Evolutionary conservation across 2,797 vertebrate genomes (phyloP), one percentile per base, ranked within the genome.

Genomic region (Sebastolobus alascanus): DNA sequence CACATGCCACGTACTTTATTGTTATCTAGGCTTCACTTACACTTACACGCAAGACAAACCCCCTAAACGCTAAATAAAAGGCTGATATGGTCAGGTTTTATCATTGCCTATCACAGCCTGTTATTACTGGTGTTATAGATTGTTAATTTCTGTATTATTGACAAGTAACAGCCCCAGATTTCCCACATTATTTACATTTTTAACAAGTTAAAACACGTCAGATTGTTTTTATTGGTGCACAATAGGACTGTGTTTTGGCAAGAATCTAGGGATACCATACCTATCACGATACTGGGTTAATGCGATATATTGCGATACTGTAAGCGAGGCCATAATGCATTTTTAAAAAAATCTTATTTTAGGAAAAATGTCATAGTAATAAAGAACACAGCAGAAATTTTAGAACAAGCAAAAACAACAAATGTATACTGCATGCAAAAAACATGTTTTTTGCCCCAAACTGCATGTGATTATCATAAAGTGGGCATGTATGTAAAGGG

Each of bases 1-100:
- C 22, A 31, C 37, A 64, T 46, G 79, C 52, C 79, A 83, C 60
- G 35, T 59, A 33, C 40, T 29, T 20, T 12, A 4, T 8, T n/a
- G 1, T 22, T 29, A 75, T 71, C 7, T 22, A 38, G 31, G 8
- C 20, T 56, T 46, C 43, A 46, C 16, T 54, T 12, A 40, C 40
- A 25, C 5, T 13, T 22, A 0, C 4, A 46, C 4, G 20, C 14
- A 37, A 31, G 46, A 27, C 11, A 27, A 64, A 25, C 12, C 18
- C 0, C 8, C n/a, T n/a, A 3, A 37, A 67, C 2, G 9, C 3
- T 1, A 14, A 63, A 13, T 14, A 16, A 43, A 5, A 50, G 20
- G 8, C 6, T 18, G 8, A 20, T 31, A 25, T 52, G 14, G 18
- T n/a, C n/a, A 61, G 2, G 12, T 14, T 31, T 50, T 33, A 11